Conservation (phyloP, 2,113 vertebrate species). For the Vicugna pacos region DNA sequence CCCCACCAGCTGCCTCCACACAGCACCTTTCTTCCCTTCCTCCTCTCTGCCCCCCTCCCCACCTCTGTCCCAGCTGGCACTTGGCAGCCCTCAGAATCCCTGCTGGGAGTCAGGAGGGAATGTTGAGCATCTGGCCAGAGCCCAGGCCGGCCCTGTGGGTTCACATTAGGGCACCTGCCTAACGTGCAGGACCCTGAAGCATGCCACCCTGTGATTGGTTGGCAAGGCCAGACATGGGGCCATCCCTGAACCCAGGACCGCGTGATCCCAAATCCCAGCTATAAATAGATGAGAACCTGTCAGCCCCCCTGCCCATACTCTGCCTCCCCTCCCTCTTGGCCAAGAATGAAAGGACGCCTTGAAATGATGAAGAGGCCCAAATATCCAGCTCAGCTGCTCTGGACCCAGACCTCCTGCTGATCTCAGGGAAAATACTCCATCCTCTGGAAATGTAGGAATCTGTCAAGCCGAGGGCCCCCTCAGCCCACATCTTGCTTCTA, state of each 20-base stretch:
- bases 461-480: not conserved
- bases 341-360: constrained; percentile 63
- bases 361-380: constrained; percentile 31
- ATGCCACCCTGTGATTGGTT: constrained; percentile 35
- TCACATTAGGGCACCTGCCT: constrained; percentile 83
- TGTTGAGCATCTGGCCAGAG: constrained; percentile 82
- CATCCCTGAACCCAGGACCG: constrained; percentile 59
- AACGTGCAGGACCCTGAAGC: constrained; percentile 64
- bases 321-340: constrained; percentile 31
- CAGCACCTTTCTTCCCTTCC: constrained; percentile 53
- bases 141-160: constrained; percentile 73
- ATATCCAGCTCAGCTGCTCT: constrained; percentile 1
- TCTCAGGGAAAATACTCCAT: constrained; percentile 27
- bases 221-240: constrained; percentile 29
- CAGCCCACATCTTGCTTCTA: constrained; percentile 35
- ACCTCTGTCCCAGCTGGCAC: constrained; percentile 44
- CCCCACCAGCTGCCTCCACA: constrained; percentile 19
- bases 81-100: constrained; percentile 47
- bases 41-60: not conserved
- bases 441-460: constrained; percentile 30
- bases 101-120: constrained; percentile 81
- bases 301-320: constrained; percentile 33
- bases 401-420: constrained; percentile 6
- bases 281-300: constrained; percentile 75
- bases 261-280: constrained; percentile 59